phyloP scores from a whole-genome alignment of 1,140 invertebrate genomes.

The Samia ricini region DNA sequence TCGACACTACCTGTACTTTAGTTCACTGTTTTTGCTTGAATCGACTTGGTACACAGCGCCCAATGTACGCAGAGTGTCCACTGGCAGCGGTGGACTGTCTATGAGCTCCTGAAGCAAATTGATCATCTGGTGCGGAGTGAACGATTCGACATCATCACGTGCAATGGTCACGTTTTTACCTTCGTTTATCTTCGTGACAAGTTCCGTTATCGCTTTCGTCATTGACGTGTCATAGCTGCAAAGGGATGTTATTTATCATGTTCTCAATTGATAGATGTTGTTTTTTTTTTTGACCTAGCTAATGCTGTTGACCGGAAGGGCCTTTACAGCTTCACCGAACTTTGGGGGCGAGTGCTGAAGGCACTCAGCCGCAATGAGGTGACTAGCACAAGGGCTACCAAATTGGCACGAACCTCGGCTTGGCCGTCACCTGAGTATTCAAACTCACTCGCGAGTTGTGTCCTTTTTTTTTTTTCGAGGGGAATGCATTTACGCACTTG shows the following conservation, averaged over 20 bases:
- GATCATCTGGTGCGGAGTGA: constrained; percentile 84
- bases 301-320: no score
- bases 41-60: constrained; percentile 84
- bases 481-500: no score
- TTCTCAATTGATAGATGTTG: no score
- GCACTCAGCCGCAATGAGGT: no score
- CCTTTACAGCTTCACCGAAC: no score
- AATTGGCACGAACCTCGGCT: no score
- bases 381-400: no score
- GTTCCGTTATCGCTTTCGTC: constrained; percentile 80
- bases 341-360: no score
- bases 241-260: constrained; percentile 15
- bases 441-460: no score
- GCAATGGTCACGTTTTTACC: constrained; percentile 31
- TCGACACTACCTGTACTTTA: constrained; percentile 85
- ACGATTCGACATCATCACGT: constrained; percentile 33
- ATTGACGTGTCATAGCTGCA: constrained; percentile 85
- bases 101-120: constrained; percentile 86
- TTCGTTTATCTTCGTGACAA: constrained; percentile 80
- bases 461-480: no score
- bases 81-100: constrained; percentile 74
- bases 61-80: constrained; percentile 81
- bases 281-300: no score
- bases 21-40: constrained; percentile 86
- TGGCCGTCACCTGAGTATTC: no score